Percentiles rank a stretch among this genome's conserved stretches.
Conservation (phyloP, 2,113 vertebrate species). For the Chitala chitala region DNA sequence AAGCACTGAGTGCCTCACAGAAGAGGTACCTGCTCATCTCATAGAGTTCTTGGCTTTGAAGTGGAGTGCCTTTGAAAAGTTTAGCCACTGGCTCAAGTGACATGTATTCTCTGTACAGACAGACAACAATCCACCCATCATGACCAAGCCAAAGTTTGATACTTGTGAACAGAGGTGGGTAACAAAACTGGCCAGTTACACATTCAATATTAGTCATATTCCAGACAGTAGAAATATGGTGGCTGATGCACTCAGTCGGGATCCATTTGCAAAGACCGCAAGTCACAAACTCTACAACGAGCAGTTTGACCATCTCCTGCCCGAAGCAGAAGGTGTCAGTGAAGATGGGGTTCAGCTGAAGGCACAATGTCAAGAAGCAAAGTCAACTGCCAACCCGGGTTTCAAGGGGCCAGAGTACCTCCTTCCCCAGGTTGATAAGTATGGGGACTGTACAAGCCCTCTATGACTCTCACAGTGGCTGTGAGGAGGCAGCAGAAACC, state of each 20-base stretch:
- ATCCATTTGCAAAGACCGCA: constrained; percentile 20
- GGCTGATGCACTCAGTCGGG: constrained; percentile 20
- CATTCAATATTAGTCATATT: constrained; percentile 25
- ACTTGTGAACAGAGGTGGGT: constrained; percentile 29
- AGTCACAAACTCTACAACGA: not conserved
- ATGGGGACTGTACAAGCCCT: not conserved
- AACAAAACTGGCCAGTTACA: not conserved
- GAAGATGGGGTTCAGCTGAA: not conserved
- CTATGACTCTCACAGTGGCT: not conserved
- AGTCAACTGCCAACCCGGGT: not conserved
- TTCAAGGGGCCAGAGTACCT: too few relatives aligned
- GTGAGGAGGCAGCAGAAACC: not conserved
- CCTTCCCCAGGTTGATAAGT: not conserved
- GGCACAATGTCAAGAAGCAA: too few relatives aligned
- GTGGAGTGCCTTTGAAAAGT: constrained; percentile 29
- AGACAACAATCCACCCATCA: constrained; percentile 22
- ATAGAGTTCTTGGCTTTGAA: constrained; percentile 28
- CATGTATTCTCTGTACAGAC: not conserved
- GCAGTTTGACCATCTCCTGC: not conserved
- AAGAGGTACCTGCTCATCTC: constrained; percentile 20
- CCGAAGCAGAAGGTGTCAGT: not conserved
- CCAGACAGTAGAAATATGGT: constrained; percentile 24
- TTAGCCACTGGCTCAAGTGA: constrained; percentile 23
- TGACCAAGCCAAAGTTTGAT: constrained; percentile 24
- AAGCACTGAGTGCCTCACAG: constrained; percentile 11